Evolutionary conservation across 2,113 vertebrate species (phyloP), one percentile per base, ranked within the genome.

Genomic region (Saguinus midas): DNA sequence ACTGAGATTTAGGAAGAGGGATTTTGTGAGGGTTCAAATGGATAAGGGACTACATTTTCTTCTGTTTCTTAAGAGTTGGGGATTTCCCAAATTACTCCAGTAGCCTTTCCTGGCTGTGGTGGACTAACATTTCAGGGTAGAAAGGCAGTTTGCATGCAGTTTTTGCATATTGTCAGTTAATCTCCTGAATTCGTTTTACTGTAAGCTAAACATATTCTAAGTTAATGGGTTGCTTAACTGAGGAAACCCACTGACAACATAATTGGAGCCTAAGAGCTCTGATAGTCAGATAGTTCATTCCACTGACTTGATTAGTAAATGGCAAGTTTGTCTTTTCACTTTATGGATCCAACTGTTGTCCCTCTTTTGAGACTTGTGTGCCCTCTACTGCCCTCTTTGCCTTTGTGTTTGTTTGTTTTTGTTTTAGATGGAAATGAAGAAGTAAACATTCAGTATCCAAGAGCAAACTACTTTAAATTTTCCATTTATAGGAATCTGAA

Each of bases 321-420:
- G 73, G 25, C 52, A 37, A 25, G 50, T 37, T 27, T 66, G 12
- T 88, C 50, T 61, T 37, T 79, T 40, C 48, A 57, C 37, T 8
- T 43, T 13, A 23, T 25, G 16, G 10, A 75, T 27, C 58, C 52
- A 66, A 0, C 64, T 75, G 81, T 66, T 32, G 21, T 52, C 70
- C 80, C 82, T 80, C 97, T 97, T 90, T 73, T 58, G 64, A 80
- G 96, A 17, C 73, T 96, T 83, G 93, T 91, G 95, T 97, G 98
- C 96, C 97, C 97, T 97, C 98, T 98, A 83, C 97, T 98, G 97
- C 97, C 92, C 91, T 98, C 94, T 92, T 1, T 37, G 96, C 89
- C 82, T 95, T 91, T 95, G 79, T 96, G 35, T 97, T 91, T 50
- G 80, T 57, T 50, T 93, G 27, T 58, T 79, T 45, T 0, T 52